phyloP scores from a whole-genome alignment of 1,140 invertebrate species.

The Drosophila watanabei region DNA sequence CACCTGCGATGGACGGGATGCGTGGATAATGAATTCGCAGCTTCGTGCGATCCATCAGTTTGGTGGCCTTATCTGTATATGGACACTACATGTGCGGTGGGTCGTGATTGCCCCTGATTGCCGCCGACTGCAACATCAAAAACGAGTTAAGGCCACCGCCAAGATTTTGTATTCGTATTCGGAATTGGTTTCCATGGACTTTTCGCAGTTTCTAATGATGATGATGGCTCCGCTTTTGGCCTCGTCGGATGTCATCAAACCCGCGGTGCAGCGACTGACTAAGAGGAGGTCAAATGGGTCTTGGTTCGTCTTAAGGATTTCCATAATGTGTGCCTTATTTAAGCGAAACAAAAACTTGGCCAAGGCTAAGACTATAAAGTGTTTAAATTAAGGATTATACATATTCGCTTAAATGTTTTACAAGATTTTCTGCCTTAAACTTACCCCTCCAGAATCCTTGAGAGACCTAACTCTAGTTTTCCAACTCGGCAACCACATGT shows the following conservation, averaged over 20 bases:
- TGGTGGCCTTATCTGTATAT: conserved; percentile 17
- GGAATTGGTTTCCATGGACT: conserved; percentile 56
- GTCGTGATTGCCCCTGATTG: conserved; percentile 47
- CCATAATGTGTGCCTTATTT: not conserved
- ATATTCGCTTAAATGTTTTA: not conserved
- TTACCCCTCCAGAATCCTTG: not conserved
- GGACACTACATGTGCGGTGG: conserved; percentile 21
- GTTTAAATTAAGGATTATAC: too few species aligned
- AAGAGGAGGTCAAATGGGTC: conserved; percentile 41
- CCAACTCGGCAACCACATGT: conserved; percentile 55
- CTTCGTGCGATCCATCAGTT: conserved; percentile 35
- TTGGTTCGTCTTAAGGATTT: not conserved
- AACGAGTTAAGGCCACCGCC: conserved; percentile 74
- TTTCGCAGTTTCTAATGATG: conserved; percentile 77
- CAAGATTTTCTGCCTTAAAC: not conserved
- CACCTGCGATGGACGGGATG: conserved; percentile 58
- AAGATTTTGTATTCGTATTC: conserved; percentile 10
- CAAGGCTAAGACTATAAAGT: not conserved
- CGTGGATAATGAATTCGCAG: conserved; percentile 61
- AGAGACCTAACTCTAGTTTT: conserved; percentile 22
- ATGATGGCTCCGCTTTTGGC: conserved; percentile 49
- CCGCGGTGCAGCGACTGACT: conserved; percentile 8
- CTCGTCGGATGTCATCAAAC: conserved; percentile 31
- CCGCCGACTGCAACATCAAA: conserved; percentile 62
- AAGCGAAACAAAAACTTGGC: not conserved